These are phyloP conservation scores for Erinaceus europaeus DNA, from an alignment of 2,113 vertebrate genomes.

Conservation along the genomic window DNA sequence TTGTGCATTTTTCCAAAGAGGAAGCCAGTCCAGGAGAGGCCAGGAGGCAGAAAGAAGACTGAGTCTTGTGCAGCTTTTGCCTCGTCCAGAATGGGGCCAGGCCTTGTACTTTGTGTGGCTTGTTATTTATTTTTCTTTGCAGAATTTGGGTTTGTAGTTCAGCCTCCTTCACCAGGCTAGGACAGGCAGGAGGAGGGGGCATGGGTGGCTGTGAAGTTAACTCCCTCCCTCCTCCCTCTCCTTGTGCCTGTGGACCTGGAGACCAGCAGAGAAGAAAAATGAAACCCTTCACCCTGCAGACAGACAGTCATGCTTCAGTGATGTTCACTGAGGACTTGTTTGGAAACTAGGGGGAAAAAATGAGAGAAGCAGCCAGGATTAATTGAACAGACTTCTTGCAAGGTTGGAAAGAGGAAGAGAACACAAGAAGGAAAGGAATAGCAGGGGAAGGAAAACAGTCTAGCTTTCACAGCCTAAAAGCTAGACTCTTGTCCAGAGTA, in stretches of 20 bases:
- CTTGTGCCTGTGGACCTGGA: constrained; percentile 59
- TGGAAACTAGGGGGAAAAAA: constrained; percentile 76
- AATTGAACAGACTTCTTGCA: constrained; percentile 43
- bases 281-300: constrained; percentile 70
- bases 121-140: constrained; percentile 49
- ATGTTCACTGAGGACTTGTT: constrained; percentile 83
- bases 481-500: neutral
- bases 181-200: constrained; percentile 52
- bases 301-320: constrained; percentile 80
- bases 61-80: constrained; percentile 34
- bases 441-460: neutral
- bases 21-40: constrained; percentile 51
- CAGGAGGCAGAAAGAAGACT: constrained; percentile 54
- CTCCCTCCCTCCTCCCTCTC: constrained; percentile 55
- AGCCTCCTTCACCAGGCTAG: constrained; percentile 58
- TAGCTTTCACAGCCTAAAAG: neutral
- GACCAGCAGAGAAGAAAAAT: constrained; percentile 71
- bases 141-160: constrained; percentile 64
- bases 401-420: constrained; percentile 27
- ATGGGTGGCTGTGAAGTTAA: constrained; percentile 36
- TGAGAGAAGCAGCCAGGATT: constrained; percentile 5
- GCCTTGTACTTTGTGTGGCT: constrained; percentile 65
- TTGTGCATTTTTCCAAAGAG: constrained; percentile 60
- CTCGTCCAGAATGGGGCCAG: constrained; percentile 43
- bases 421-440: neutral